Evolutionary conservation across 2,888 invertebrate species (phyloP), one percentile per base, ranked within the genome.

Genomic region (Phoenoteleia sp.): DNA sequence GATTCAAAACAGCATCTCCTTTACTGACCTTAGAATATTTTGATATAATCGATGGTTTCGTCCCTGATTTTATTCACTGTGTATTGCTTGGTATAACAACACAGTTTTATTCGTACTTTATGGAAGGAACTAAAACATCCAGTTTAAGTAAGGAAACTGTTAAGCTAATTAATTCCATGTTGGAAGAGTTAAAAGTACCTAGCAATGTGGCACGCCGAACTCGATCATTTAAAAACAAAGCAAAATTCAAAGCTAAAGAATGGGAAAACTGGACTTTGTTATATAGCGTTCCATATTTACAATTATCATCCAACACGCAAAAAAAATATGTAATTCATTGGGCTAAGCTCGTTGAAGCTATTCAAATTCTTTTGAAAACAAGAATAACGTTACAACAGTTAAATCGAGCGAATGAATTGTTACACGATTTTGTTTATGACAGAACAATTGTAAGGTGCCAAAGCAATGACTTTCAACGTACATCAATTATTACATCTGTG

Each of bases 41-140:
- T 47, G 58, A 86, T 66, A 56, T 86, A 3, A 79, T 86, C 25
- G 2, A 13, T 2, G 71, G 81, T 23, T 86, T 84, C 45, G 67
- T 67, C 1, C 81, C 79, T 0, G 84, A 86, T 76, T 58, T 33
- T n/a, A 84, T 86, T 84, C 84, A 86, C 21, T 66, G 47, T 45
- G 27, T 76, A 7, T 15, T 25, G 21, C 36, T 81, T 15, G 82
- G 85, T 17, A 45, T 80, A 0, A 64, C 6, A 1, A 77, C 47
- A 62, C 72, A 83, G 69, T 80, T 71, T 66, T 76, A 72, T 56
- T 76, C 82, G 85, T 67, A n/a, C n/a, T n/a, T n/a, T n/a, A n/a
- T n/a, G n/a, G n/a, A n/a, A n/a, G n/a, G n/a, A n/a, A n/a, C n/a
- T n/a, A n/a, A n/a, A n/a, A n/a, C n/a, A n/a, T n/a, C 82, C 25